phyloP scores from a whole-genome alignment of 2,888 invertebrate species.

The Catocala nupta region DNA sequence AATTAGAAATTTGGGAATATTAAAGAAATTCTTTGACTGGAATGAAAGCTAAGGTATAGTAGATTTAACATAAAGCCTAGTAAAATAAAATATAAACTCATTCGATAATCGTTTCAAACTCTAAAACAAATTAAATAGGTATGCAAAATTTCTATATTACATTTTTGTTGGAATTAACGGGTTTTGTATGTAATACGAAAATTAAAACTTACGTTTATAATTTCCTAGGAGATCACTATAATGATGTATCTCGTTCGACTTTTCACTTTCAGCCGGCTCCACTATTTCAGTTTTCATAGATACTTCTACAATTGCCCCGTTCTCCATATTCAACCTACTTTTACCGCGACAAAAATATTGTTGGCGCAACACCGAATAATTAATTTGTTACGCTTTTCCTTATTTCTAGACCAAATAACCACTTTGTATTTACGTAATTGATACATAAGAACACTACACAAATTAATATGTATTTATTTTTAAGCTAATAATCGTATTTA shows the following conservation, averaged over 20 bases:
- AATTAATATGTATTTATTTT: neutral
- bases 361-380: constrained; percentile 9
- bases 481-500: neutral
- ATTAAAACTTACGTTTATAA: constrained; percentile 9
- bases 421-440: neutral
- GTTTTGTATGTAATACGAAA: neutral
- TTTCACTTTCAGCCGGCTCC: constrained; percentile 14
- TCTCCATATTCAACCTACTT: constrained; percentile 44
- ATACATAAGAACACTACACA: neutral
- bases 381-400: constrained; percentile 6
- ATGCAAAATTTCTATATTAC: too few relatives aligned
- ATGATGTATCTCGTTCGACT: neutral
- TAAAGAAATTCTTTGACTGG: too few relatives aligned
- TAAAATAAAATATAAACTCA: too few relatives aligned
- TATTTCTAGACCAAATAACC: neutral
- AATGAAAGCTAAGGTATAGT: too few relatives aligned
- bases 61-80: too few relatives aligned
- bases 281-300: constrained; percentile 39
- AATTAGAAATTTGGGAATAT: too few relatives aligned
- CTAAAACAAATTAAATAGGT: neutral
- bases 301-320: constrained; percentile 20
- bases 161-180: neutral
- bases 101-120: neutral
- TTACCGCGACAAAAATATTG: constrained; percentile 13
- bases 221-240: neutral